These are phyloP conservation scores for Nyctalus aviator DNA, from an alignment of 2,797 vertebrate species.

Conservation along the genomic window DNA sequence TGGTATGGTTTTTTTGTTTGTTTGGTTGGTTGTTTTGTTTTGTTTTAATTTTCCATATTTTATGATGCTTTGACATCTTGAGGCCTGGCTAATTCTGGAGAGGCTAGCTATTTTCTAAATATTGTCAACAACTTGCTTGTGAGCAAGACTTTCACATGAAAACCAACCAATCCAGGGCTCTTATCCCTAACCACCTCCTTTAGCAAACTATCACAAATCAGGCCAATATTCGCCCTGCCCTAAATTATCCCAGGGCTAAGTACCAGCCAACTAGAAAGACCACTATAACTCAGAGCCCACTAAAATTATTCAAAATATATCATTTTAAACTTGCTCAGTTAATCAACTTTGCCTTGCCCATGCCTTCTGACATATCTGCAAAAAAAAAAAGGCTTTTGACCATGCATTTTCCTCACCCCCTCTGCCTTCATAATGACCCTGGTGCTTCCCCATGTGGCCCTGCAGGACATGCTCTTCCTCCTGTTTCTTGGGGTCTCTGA, in stretches of 20 bases:
- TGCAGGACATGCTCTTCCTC: background rate
- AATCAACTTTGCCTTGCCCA: background rate
- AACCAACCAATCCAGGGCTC: background rate
- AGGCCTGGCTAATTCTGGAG: background rate
- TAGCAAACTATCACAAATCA: background rate
- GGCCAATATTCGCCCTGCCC: background rate
- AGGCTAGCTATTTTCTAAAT: background rate
- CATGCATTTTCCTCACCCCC: background rate
- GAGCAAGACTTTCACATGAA: background rate
- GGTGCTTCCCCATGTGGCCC: accelerated
- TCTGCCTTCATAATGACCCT: background rate
- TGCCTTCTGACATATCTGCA: background rate
- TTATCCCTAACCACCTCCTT: background rate
- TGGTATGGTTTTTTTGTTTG: too few relatives aligned
- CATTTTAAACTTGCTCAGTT: background rate
- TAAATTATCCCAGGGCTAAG: background rate
- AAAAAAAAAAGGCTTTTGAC: background rate
- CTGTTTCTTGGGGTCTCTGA: background rate
- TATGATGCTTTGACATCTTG: background rate
- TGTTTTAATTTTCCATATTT: background rate
- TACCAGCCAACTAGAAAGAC: background rate
- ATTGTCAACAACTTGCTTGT: background rate
- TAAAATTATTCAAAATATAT: background rate
- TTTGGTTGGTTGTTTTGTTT: background rate
- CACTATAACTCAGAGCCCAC: background rate